phyloP scores from a whole-genome alignment of 2,113 vertebrate genomes.

The Castor canadensis region DNA sequence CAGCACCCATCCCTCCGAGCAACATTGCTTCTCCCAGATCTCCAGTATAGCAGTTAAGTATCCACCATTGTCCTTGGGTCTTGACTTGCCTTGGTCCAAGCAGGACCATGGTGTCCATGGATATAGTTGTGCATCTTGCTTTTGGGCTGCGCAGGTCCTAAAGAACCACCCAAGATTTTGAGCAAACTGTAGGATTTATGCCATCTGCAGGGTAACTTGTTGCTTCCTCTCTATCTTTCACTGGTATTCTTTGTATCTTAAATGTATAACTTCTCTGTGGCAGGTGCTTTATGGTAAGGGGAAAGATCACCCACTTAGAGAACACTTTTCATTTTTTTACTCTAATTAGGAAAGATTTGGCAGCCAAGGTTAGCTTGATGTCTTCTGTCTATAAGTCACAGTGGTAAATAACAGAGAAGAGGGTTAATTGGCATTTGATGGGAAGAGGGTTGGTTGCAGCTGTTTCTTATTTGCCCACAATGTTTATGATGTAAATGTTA shows the following conservation, averaged over 20 bases:
- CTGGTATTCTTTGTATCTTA: not conserved
- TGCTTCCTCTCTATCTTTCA: not conserved
- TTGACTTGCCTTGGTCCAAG: not conserved
- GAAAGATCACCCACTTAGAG: not conserved
- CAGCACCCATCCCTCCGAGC: not conserved
- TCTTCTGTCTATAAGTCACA: not conserved
- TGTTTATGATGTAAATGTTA: not conserved
- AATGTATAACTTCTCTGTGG: not conserved
- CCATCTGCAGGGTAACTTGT: not conserved
- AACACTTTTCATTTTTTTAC: not conserved
- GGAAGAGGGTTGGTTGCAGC: not conserved
- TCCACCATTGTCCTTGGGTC: not conserved
- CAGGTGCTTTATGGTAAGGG: not conserved
- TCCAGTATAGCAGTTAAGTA: not conserved
- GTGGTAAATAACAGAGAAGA: not conserved
- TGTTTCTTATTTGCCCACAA: conserved; percentile 34
- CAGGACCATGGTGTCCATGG: not conserved
- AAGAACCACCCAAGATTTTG: not conserved
- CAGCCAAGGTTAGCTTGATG: not conserved
- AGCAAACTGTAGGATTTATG: not conserved
- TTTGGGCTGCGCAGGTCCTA: not conserved
- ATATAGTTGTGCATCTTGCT: not conserved
- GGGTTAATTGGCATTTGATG: not conserved
- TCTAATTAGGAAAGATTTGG: not conserved
- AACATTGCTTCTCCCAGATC: not conserved